phyloP scores from a whole-genome alignment of 2,888 invertebrate genomes.

The Ophonus ardosiacus region DNA sequence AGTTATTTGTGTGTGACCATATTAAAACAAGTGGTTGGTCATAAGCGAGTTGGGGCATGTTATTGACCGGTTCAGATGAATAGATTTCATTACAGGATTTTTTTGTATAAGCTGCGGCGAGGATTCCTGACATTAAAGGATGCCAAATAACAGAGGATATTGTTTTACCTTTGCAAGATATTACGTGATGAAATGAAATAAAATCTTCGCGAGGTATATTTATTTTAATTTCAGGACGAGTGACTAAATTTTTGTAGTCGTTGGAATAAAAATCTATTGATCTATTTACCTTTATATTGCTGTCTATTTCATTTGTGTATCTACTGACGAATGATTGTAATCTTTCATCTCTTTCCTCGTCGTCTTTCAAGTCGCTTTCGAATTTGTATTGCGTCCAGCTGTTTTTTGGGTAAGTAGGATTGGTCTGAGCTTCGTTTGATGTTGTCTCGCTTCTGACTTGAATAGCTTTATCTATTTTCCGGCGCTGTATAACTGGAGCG shows the following conservation, averaged over 20 bases:
- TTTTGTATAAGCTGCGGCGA: conserved; percentile 82
- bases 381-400: conserved; percentile 84
- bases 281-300: conserved; percentile 71
- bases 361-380: conserved; percentile 69
- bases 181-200: conserved; percentile 82
- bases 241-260: conserved; percentile 79
- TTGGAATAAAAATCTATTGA: conserved; percentile 80
- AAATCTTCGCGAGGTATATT: conserved; percentile 74
- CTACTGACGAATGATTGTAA: conserved; percentile 70
- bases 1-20: conserved; percentile 86
- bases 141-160: conserved; percentile 84
- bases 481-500: conserved; percentile 78
- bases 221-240: conserved; percentile 60
- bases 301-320: conserved; percentile 69
- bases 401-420: conserved; percentile 82
- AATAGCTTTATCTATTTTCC: conserved; percentile 78
- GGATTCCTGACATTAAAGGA: conserved; percentile 83
- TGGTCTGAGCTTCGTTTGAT: conserved; percentile 81
- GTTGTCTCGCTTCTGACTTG: conserved; percentile 79
- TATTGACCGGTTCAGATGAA: conserved; percentile 69
- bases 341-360: conserved; percentile 71
- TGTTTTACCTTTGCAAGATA: conserved; percentile 81
- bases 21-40: conserved; percentile 83
- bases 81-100: conserved; percentile 66
- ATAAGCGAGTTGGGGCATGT: conserved; percentile 76